Evolutionary conservation across 2,113 vertebrate species (phyloP), one percentile per base, ranked within the genome.

Genomic region (Engystomops pustulosus): DNA sequence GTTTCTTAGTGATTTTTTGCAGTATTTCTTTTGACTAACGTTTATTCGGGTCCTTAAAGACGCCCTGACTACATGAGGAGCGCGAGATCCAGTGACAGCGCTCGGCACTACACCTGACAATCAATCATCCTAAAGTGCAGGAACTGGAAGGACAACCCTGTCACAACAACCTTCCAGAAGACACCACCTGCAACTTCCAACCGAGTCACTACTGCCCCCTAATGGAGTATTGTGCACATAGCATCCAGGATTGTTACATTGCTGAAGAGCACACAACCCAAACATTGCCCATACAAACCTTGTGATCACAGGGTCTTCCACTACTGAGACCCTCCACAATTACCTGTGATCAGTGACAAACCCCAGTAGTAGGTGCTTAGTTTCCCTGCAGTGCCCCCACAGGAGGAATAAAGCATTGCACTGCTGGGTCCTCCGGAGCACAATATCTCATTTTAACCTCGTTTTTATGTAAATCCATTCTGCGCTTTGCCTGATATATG

Each of bases 81-180:
- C 47, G 12, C 25, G 58, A 38, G 55, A 77, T 77, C 58, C 32
- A 58, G 74, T 77, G 74, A 77, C 74, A 77, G 72, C 15, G 25
- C 25, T 1, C 25, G 1, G 10, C 72, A 8, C 30, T 38, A 34
- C 14, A 10, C 30, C 3, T 58, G 74, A 77, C 74, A 55, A 58
- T 58, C 74, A 36, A 77, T 77, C 74, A 77, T 27, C 47, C 49
- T 58, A 51, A 55, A 77, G 51, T 38, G 18, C 74, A 55, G 49
- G 55, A 77, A 77, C 23, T 77, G 74, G 18, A n/a, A 76, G 72
- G 0, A 53, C 23, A 77, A 11, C 18, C 7, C 23, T 77, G 74
- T 77, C 74, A 77, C 4, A 58, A 77, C 32, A 77, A 76, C 12
- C 14, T 1, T 55, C 4, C 34, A 76, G 72, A 53, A 62, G 14